Evolutionary conservation across 2,797 vertebrate species (phyloP), one percentile per base, ranked within the genome.

Genomic region (Odontamblyopus rebecca): DNA sequence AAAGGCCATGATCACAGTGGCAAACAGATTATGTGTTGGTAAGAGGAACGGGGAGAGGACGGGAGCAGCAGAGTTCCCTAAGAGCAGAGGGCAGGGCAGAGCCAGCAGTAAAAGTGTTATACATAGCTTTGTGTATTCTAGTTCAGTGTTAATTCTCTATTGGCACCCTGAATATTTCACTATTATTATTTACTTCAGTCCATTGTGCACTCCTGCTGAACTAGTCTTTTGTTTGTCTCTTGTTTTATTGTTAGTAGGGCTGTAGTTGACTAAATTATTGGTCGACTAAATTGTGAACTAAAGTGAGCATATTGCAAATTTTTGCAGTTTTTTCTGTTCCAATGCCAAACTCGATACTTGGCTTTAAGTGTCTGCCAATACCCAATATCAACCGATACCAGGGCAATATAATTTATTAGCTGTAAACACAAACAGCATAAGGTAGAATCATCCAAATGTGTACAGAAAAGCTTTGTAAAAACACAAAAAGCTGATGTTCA

Each of bases 31-130:
- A 62, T 70, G 69, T 71, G 69, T 73, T 67, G 53, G 70, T 64
- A 67, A 73, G 79, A 81, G 79, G 75, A 75, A 82, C 68, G 38
- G 76, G 60, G 77, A 67, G 63, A 74, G 56, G 76, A 80, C 68
- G 77, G 80, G 68, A 81, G 79, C 65, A 29, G 48, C 72, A 83
- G 80, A 85, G 77, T 89, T 81, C 86, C 84, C 78, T 79, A 35
- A 69, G 84, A 83, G 74, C 70, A 69, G 60, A 83, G 81, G 83
- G 79, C 73, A 85, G 79, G 81, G 87, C 78, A 77, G 77, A 83
- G 79, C 89, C 82, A 87, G 79, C 69, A 70, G 80, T 67, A 72
- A 32, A 51, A 48, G 78, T 87, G 76, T 75, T 81, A 81, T 75
- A 67, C 77, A 72, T 70, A 56, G 69, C 65, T 73, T 73, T 74